A percentile compares a stretch with the other conserved stretches of the same genome.
Conservation (phyloP, 1,140 invertebrate genomes). For the Drosophila sucinea region DNA sequence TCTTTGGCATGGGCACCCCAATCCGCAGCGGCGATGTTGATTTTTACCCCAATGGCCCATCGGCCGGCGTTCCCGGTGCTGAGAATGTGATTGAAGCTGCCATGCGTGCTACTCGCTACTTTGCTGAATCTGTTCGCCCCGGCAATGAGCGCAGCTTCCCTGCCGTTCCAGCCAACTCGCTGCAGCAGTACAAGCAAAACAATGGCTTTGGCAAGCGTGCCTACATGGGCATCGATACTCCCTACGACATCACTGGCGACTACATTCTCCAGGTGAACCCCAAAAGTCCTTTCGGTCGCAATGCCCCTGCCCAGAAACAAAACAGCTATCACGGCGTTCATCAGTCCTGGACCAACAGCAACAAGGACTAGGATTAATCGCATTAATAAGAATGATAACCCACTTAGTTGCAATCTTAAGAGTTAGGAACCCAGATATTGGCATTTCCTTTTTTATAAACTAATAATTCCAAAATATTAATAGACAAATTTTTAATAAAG, state of each 20-base stretch:
- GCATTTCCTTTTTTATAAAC: conserved; percentile 20
- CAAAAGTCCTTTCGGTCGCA: conserved; percentile 79
- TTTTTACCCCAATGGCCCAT: conserved; percentile 90
- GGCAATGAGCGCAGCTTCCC: conserved; percentile 79
- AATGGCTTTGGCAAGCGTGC: conserved; percentile 72
- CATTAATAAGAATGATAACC: background rate
- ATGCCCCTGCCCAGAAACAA: conserved; percentile 68
- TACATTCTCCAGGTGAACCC: conserved; percentile 78
- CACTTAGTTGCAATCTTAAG: conserved; percentile 31
- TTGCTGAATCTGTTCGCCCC: conserved; percentile 85
- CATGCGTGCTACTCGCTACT: conserved; percentile 86
- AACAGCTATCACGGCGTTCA: conserved; percentile 65
- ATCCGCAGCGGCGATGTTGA: conserved; percentile 88
- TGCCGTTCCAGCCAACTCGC: conserved; percentile 68
- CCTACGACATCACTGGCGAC: conserved; percentile 69
- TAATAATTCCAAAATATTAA: conserved; percentile 26
- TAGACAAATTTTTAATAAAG: conserved; percentile 21
- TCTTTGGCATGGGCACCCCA: conserved; percentile 88
- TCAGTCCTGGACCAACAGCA: conserved; percentile 57
- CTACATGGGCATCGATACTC: conserved; percentile 78
- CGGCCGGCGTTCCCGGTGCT: conserved; percentile 83
- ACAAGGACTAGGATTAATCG: conserved; percentile 44
- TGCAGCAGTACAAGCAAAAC: conserved; percentile 71
- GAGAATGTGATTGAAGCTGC: conserved; percentile 86
- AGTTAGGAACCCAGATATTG: conserved; percentile 39